These are phyloP conservation scores for Lottia gigantea DNA, from an alignment of 2,888 invertebrate genomes.

Conservation along the genomic window DNA sequence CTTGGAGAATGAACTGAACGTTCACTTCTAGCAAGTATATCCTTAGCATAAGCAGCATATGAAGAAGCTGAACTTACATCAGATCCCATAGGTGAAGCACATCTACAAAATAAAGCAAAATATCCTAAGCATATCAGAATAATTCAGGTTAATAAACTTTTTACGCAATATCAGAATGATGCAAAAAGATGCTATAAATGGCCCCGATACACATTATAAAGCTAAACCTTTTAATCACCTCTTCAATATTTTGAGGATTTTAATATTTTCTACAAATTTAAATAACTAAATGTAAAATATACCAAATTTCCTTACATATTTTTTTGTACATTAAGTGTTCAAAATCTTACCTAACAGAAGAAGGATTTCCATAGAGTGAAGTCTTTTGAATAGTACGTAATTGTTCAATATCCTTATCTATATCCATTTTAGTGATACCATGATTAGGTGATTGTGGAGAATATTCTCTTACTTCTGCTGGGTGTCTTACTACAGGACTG, in stretches of 20 bases:
- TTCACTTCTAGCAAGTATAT: constrained; percentile 43
- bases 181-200: too few species aligned
- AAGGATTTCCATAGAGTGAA: neutral
- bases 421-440: constrained; percentile 3
- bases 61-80: constrained; percentile 32
- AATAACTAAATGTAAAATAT: too few species aligned
- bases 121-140: constrained; percentile 17
- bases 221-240: too few species aligned
- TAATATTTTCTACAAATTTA: too few species aligned
- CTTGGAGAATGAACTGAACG: constrained; percentile 25
- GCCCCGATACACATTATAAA: too few species aligned
- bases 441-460: neutral
- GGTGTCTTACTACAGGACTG: constrained; percentile 1
- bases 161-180: too few species aligned
- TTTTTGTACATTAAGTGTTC: too few species aligned
- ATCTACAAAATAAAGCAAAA: constrained; percentile 13
- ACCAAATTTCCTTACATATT: neutral
- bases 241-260: too few species aligned
- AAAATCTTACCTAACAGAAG: neutral
- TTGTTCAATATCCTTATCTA: neutral
- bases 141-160: too few species aligned
- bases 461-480: neutral
- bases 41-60: constrained; percentile 49
- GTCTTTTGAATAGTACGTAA: neutral
- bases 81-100: constrained; percentile 31